Evolutionary conservation across 2,797 vertebrate genomes (phyloP).

Genomic region (Sebastiscus albofasciatus): DNA sequence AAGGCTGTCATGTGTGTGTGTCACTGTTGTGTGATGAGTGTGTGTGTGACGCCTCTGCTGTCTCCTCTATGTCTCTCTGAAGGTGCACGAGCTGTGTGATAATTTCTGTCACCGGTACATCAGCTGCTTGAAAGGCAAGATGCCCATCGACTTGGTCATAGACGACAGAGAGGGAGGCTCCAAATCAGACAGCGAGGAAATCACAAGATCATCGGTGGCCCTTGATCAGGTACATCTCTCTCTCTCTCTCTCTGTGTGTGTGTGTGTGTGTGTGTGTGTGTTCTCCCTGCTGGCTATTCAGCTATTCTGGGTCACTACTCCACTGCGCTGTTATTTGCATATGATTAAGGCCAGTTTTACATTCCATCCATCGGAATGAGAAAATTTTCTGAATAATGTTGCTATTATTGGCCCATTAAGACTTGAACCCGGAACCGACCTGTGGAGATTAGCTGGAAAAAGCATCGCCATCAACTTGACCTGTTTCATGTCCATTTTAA

Average conservation of each 20-base stretch:
- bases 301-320: conserved; percentile 90
- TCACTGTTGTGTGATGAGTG: conserved; percentile 80
- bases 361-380: conserved; percentile 92
- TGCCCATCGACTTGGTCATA: conserved; percentile 99
- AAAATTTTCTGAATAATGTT: conserved; percentile 93
- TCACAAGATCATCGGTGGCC: conserved; percentile 96
- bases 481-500: conserved; percentile 97
- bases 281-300: conserved; percentile 82
- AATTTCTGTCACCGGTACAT: conserved; percentile 99
- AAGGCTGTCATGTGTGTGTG: conserved; percentile 9
- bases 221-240: conserved; percentile 93
- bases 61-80: conserved; percentile 57
- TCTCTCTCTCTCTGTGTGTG: neutral
- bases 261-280: conserved; percentile 5
- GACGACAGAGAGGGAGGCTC: conserved; percentile 98
- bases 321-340: conserved; percentile 96
- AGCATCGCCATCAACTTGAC: conserved; percentile 94
- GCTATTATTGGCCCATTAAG: conserved; percentile 99
- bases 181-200: conserved; percentile 99
- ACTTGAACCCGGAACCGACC: conserved; percentile 93
- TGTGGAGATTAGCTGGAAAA: conserved; percentile 93
- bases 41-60: conserved; percentile 65
- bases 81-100: conserved; percentile 99
- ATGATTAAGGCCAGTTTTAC: conserved; percentile 94
- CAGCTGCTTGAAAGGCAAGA: conserved; percentile 99